Percentiles rank a stretch among this genome's conserved stretches.
Conservation (phyloP, 2,888 invertebrate species). For the Xestia xanthographa region DNA sequence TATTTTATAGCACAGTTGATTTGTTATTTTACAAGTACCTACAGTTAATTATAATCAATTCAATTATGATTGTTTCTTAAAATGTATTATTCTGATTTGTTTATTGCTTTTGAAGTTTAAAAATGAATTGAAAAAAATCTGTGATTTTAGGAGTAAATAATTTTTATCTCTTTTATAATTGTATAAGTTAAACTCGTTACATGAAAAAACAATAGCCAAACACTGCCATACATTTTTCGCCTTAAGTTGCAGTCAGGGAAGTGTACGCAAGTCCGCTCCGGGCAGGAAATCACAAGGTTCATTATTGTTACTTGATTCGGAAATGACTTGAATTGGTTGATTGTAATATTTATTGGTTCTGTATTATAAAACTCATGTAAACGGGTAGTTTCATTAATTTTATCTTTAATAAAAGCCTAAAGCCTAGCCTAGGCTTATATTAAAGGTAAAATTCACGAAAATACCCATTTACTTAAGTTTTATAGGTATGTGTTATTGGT, state of each 20-base stretch:
- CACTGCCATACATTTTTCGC: slow-evolving; percentile 14
- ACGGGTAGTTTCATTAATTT: too few relatives aligned
- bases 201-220: neutral
- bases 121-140: neutral
- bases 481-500: too few relatives aligned
- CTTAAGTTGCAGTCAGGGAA: too few relatives aligned
- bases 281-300: neutral
- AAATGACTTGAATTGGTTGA: neutral
- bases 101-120: neutral
- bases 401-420: too few relatives aligned
- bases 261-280: too few relatives aligned
- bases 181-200: neutral
- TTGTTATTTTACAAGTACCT: slow-evolving; percentile 12
- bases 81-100: neutral
- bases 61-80: slow-evolving; percentile 1
- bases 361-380: too few relatives aligned
- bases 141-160: neutral
- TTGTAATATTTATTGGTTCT: too few relatives aligned
- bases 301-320: neutral
- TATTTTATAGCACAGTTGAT: neutral
- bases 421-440: too few relatives aligned
- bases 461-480: too few relatives aligned
- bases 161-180: neutral
- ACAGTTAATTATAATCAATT: slow-evolving; percentile 13
- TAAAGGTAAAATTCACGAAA: too few relatives aligned